phyloP scores from a whole-genome alignment of 2,113 vertebrate species.

The Promerops cafer region DNA sequence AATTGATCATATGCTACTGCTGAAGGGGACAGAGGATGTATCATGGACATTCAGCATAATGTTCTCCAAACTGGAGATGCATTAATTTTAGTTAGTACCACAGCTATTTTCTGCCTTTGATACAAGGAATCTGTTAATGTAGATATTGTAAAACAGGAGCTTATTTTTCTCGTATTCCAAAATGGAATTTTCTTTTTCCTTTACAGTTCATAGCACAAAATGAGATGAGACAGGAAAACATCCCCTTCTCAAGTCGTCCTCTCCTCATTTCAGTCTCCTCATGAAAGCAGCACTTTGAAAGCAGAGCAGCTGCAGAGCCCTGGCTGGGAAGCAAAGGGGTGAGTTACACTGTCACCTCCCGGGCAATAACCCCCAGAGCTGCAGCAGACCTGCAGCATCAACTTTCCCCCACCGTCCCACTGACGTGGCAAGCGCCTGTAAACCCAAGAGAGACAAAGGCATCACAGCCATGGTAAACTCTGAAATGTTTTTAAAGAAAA shows the following conservation, averaged over 20 bases:
- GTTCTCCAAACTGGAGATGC: conserved; percentile 11
- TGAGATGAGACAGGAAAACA: not conserved
- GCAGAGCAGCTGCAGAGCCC: not conserved
- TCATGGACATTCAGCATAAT: conserved; percentile 29
- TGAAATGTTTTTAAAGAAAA: not conserved
- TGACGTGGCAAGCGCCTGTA: fast-evolving
- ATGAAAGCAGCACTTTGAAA: not conserved
- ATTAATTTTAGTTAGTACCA: conserved; percentile 18
- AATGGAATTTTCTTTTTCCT: not conserved
- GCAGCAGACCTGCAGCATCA: not conserved
- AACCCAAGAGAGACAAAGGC: not conserved
- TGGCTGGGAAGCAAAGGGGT: not conserved
- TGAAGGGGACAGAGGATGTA: conserved; percentile 21
- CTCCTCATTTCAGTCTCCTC: not conserved
- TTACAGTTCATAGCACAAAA: not conserved
- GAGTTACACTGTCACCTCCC: not conserved
- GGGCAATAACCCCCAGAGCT: not conserved
- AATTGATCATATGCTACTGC: conserved; percentile 61
- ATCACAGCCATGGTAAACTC: not conserved
- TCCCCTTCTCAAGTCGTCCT: not conserved
- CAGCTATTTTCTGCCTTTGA: conserved; percentile 20
- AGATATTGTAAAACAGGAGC: not conserved
- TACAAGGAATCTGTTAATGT: not conserved
- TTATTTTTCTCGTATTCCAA: not conserved
- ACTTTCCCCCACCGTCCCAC: not conserved